Conservation (phyloP, 2,113 vertebrate species). For the Meleagris gallopavo region DNA sequence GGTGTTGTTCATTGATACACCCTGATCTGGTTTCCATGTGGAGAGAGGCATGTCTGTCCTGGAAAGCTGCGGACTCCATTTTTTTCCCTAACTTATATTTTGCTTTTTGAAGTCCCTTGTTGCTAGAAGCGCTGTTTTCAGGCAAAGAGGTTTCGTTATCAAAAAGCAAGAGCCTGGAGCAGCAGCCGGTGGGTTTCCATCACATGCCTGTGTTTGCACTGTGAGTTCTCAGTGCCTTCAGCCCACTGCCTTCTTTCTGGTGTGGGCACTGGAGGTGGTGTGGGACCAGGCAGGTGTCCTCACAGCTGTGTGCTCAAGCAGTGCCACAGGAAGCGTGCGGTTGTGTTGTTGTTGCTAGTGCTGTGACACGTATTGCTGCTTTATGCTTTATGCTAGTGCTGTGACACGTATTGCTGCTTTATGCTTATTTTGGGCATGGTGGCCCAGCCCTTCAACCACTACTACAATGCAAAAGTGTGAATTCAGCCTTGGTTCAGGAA, state of each 20-base stretch:
- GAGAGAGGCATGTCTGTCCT: background rate
- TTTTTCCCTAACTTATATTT: background rate
- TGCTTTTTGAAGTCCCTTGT: background rate
- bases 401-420: background rate
- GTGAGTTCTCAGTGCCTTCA: background rate
- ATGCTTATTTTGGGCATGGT: background rate
- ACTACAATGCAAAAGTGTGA: background rate
- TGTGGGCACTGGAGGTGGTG: background rate
- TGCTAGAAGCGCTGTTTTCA: background rate
- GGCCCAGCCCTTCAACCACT: background rate
- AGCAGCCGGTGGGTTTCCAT: background rate
- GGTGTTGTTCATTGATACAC: background rate
- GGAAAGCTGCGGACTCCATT: background rate
- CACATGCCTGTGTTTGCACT: background rate
- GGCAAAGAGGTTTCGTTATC: background rate
- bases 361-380: background rate
- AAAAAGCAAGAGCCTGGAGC: background rate
- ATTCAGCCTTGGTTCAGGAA: background rate
- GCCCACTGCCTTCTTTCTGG: background rate
- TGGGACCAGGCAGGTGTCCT: background rate
- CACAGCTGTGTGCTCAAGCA: background rate
- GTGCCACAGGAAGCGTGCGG: fast-evolving
- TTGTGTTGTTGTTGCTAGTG: background rate
- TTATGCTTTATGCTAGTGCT: background rate
- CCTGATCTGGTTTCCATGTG: background rate